phyloP scores from a whole-genome alignment of 2,113 vertebrate species.

The Bostrychus sinensis region DNA sequence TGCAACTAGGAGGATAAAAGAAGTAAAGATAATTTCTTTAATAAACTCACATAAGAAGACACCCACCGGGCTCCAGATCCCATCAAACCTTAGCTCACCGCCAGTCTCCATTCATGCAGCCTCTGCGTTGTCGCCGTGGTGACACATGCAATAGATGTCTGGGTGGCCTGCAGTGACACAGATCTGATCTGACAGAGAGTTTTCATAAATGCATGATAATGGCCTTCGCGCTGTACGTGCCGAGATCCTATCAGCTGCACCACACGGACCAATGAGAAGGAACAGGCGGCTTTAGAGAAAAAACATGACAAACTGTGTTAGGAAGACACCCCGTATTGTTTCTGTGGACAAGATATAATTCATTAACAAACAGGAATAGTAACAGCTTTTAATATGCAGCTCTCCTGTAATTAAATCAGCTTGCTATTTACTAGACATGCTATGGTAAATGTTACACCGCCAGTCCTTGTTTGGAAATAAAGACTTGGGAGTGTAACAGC shows the following conservation, averaged over 20 bases:
- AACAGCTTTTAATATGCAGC: neutral
- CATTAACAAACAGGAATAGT: neutral
- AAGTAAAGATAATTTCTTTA: neutral
- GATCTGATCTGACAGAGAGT: conserved; percentile 63
- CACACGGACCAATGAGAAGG: conserved; percentile 20
- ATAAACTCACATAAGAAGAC: conserved; percentile 6
- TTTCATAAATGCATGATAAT: conserved; percentile 69
- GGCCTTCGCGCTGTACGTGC: conserved; percentile 50
- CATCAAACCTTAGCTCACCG: conserved; percentile 43
- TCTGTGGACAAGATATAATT: neutral
- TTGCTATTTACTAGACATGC: neutral
- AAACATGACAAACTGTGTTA: conserved; percentile 6
- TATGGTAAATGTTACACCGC: neutral
- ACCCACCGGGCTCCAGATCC: conserved; percentile 8
- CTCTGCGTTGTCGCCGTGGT: conserved; percentile 46
- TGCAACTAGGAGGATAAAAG: neutral
- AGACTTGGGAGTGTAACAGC: conserved; percentile 3
- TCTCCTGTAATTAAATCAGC: conserved; percentile 7
- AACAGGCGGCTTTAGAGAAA: conserved; percentile 30
- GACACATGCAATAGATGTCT: conserved; percentile 45
- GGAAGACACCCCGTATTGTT: conserved; percentile 20
- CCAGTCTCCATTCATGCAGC: conserved; percentile 30
- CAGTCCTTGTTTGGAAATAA: conserved; percentile 14
- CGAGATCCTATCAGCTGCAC: conserved; percentile 33
- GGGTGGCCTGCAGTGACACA: conserved; percentile 51